Base-by-base conservation (phyloP, 2,113 vertebrate genomes). In the Thunnus maccoyii region DNA sequence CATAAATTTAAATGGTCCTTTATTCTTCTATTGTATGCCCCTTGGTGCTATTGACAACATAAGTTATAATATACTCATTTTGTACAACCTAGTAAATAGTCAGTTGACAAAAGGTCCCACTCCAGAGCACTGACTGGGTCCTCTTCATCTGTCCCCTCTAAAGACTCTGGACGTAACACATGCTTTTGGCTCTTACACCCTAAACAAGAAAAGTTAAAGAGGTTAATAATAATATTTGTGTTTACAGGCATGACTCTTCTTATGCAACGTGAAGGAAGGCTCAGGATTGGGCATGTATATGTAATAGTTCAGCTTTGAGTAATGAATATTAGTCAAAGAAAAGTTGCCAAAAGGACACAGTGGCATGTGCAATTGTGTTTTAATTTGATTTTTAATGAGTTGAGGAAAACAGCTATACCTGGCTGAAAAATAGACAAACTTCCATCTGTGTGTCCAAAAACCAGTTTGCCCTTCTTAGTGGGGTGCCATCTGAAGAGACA, bases 131-230 rank as follows among this genome's bases (percentile, higher is more conserved):
- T 97, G 67, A 99, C 88, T 0, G 98, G 98, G 80, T 99, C 98
- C 62, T 99, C 98, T 81, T 99, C 98, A 8, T 99, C 98, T 2
- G 97, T 97, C 46, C 98, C 98, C 91, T 99, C 98, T 50, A 99
- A 91, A 18, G 96, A 96, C 77, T 99, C 98, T 0, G 98, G 98
- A 60, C 96, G 96, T 91, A 99, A 82, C 44, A 99, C 96, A 4
- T 99, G 98, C 74, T 98, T 99, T 82, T 99, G 98, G 82, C 92
- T 96, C 93, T 97, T 99, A 77, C 91, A 96, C 57, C 97, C 98
- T 99, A 20, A 17, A 36, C 16, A 66, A 55, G 5, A 84, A 64
- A 86, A 84, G 60, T 86, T 27, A 84, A 44, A 15, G 30, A 76
- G 14, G 48, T 78, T 55, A 15, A 44, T 50, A n/a, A 54, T 32